Percentiles rank a stretch among this genome's conserved stretches.
phyloP scores from a whole-genome alignment of 2,888 invertebrate genomes.

The Drosophila ustulata region DNA sequence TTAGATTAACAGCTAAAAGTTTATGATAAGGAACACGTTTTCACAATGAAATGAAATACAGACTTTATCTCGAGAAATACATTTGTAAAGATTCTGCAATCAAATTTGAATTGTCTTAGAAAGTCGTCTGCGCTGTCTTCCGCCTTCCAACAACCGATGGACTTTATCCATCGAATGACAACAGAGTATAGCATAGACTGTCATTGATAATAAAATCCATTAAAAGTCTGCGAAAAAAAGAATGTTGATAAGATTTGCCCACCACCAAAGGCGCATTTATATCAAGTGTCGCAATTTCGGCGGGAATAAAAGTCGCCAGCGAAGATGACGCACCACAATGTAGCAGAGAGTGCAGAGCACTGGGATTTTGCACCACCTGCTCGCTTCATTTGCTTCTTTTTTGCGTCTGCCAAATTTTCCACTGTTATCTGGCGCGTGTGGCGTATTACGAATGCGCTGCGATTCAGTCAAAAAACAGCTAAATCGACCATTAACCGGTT shows the following conservation, averaged over 20 bases:
- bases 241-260: conserved; percentile 49
- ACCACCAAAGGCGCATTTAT: conserved; percentile 39
- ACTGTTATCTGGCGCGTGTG: conserved; percentile 65
- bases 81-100: neutral
- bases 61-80: neutral
- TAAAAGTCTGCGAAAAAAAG: conserved; percentile 38
- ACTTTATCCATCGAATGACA: neutral
- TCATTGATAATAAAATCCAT: conserved; percentile 52
- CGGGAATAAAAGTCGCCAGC: conserved; percentile 37
- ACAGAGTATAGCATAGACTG: conserved; percentile 9
- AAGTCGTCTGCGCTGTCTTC: neutral
- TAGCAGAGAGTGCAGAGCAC: neutral
- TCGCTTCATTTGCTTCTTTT: conserved; percentile 17
- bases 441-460: conserved; percentile 25
- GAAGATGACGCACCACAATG: conserved; percentile 40
- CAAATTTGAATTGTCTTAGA: neutral
- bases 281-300: conserved; percentile 30
- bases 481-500: conserved; percentile 72
- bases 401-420: conserved; percentile 56
- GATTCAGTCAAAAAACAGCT: conserved; percentile 69
- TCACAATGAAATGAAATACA: neutral
- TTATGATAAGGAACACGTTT: neutral
- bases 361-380: conserved; percentile 9
- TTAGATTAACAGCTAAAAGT: neutral
- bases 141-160: neutral